Conservation (phyloP, 2,797 vertebrate species). For the Brotula barbata region DNA sequence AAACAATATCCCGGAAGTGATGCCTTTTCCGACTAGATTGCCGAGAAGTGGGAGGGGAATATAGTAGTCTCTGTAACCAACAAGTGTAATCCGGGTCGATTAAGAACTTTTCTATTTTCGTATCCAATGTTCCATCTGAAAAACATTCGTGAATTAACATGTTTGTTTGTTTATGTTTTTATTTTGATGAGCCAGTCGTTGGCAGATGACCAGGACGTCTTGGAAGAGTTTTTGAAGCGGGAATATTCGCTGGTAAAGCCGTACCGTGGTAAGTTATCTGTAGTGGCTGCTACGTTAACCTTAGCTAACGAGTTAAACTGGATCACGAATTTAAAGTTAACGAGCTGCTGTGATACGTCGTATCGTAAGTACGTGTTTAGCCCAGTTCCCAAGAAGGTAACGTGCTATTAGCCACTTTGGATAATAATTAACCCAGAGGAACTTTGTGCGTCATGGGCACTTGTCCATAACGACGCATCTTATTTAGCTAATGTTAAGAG, state of each 20-base stretch:
- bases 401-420: background rate
- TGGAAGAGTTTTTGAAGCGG: conserved; percentile 89
- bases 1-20: conserved; percentile 27
- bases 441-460: conserved; percentile 10
- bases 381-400: background rate
- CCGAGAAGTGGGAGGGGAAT: conserved; percentile 44
- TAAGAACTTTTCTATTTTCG: conserved; percentile 28
- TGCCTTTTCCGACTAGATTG: no score
- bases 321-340: background rate
- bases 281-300: background rate
- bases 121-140: conserved; percentile 28
- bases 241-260: conserved; percentile 91
- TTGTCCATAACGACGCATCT: background rate
- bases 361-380: background rate
- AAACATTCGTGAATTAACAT: conserved; percentile 32
- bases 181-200: conserved; percentile 39
- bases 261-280: conserved; percentile 82
- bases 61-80: conserved; percentile 56
- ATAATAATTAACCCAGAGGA: conserved; percentile 36
- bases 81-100: conserved; percentile 15
- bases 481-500: conserved; percentile 3
- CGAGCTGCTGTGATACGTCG: accelerated
- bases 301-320: background rate
- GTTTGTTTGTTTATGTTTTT: conserved; percentile 38
- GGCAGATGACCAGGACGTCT: conserved; percentile 76